These are phyloP conservation scores for Oscheius sp. DNA, from an alignment of 2,888 invertebrate species.

Conservation along the genomic window DNA sequence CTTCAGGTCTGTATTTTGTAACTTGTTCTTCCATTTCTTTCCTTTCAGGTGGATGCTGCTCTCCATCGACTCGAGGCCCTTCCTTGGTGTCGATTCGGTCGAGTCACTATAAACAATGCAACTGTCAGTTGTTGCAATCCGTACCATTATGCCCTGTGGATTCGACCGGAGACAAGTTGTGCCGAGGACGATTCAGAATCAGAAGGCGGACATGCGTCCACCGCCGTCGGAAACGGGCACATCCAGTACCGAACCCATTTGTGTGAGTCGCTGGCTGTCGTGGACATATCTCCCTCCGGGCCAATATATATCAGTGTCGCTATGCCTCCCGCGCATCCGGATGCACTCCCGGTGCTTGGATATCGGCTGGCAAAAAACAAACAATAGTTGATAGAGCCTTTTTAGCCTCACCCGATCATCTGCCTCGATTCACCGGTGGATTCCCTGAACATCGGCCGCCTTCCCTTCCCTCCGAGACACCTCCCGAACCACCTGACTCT, in stretches of 20 bases:
- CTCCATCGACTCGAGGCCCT: conserved; percentile 67
- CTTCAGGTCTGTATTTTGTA: conserved; percentile 53
- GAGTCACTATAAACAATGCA: conserved; percentile 69
- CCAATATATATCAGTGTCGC: conserved; percentile 31
- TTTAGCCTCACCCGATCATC: conserved; percentile 27
- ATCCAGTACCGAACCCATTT: conserved; percentile 27
- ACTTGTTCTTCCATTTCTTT: neutral
- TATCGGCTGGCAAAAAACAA: conserved; percentile 22
- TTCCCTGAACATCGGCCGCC: conserved; percentile 47
- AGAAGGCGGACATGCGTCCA: conserved; percentile 21
- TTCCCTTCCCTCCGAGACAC: conserved; percentile 41
- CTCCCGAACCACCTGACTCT: conserved; percentile 49
- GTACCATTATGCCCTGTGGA: conserved; percentile 69
- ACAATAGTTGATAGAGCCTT: conserved; percentile 1
- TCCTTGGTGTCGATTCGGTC: conserved; percentile 69
- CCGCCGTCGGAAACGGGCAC: conserved; percentile 29
- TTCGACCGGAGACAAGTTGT: conserved; percentile 58
- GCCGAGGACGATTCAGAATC: conserved; percentile 37
- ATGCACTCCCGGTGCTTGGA: conserved; percentile 17
- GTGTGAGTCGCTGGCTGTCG: conserved; percentile 13
- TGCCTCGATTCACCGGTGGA: conserved; percentile 22
- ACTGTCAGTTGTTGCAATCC: conserved; percentile 69
- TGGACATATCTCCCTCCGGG: conserved; percentile 14
- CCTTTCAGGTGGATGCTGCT: conserved; percentile 63
- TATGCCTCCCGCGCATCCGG: conserved; percentile 26